Percentiles rank a stretch among this genome's conserved stretches.
phyloP scores from a whole-genome alignment of 2,888 invertebrate species.

The Blomia tropicalis region DNA sequence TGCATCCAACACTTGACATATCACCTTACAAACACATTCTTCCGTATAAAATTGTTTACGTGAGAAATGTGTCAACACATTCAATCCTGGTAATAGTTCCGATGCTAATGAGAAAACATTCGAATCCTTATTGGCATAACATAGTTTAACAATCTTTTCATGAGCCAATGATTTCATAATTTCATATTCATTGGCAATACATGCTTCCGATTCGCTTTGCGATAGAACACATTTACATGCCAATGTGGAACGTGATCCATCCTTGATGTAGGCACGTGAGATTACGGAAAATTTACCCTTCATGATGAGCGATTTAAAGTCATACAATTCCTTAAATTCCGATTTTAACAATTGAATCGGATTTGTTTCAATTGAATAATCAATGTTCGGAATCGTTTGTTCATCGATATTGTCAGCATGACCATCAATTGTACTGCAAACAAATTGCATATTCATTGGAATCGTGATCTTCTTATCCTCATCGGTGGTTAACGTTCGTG shows the following conservation, averaged over 20 bases:
- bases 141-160: conserved; percentile 55
- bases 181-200: conserved; percentile 57
- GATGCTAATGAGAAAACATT: conserved; percentile 32
- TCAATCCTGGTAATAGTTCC: conserved; percentile 58
- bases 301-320: conserved; percentile 65
- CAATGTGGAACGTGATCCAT: conserved; percentile 49
- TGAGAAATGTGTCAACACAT: conserved; percentile 70
- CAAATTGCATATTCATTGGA: conserved; percentile 62
- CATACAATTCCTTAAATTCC: conserved; percentile 51
- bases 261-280: conserved; percentile 57
- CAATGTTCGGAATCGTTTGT: conserved; percentile 44
- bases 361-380: conserved; percentile 56
- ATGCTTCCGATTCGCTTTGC: conserved; percentile 43
- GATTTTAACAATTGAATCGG: conserved; percentile 57
- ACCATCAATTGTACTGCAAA: conserved; percentile 67
- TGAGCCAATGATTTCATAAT: conserved; percentile 63
- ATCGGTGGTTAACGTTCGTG: conserved; percentile 45
- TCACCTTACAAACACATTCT: conserved; percentile 69
- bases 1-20: conserved; percentile 70
- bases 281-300: conserved; percentile 74
- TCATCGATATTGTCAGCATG: conserved; percentile 48
- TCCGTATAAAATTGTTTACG: conserved; percentile 79
- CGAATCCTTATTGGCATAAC: conserved; percentile 33
- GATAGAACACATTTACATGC: conserved; percentile 58
- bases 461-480: conserved; percentile 34